Evolutionary conservation across 2,113 vertebrate species (phyloP), one percentile per base, ranked within the genome.

Genomic region (Dasypus novemcinctus): DNA sequence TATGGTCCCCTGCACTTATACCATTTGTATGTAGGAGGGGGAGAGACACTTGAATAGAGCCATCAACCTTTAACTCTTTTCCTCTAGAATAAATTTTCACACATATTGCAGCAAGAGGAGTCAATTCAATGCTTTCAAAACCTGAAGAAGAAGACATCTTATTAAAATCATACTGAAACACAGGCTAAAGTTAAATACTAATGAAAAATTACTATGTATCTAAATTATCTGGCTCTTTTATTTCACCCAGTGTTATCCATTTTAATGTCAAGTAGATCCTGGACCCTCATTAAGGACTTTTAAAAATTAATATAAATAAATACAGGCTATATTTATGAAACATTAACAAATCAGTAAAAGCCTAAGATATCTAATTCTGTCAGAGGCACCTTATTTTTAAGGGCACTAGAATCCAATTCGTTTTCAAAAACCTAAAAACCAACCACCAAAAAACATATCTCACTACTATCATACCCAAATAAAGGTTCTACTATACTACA

Each of bases 41-140:
- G 59, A 99, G 98, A 3, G 98, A 99, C 80, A 99, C 97, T 76
- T 99, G 99, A 97, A 99, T 97, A 43, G 99, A 98, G 49, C 99
- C 99, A 7, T 98, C 98, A 31, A 99, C 96, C 29, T 98, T 98
- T 93, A 99, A 96, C 95, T 99, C 98, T 94, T 98, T 98, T 2
- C 98, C 99, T 59, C 97, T 97, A 27, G 98, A 98, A 97, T 99
- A 98, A 89, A 99, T 88, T 64, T 98, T 99, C 69, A 98, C 97
- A 3, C 98, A 99, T 97, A 99, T n/a, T 31, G 99, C 99, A 18
- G 99, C 99, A 95, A 99, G 98, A 21, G 99, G 99, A 95, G 96
- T 98, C 97, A 99, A 96, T 96, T 99, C 99, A 79, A 98, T 90
- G 95, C 98, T 99, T 97, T 98, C 98, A 94, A 99, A 97, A 96